phyloP scores from a whole-genome alignment of 2,113 vertebrate genomes.

The Oryzias melastigma region DNA sequence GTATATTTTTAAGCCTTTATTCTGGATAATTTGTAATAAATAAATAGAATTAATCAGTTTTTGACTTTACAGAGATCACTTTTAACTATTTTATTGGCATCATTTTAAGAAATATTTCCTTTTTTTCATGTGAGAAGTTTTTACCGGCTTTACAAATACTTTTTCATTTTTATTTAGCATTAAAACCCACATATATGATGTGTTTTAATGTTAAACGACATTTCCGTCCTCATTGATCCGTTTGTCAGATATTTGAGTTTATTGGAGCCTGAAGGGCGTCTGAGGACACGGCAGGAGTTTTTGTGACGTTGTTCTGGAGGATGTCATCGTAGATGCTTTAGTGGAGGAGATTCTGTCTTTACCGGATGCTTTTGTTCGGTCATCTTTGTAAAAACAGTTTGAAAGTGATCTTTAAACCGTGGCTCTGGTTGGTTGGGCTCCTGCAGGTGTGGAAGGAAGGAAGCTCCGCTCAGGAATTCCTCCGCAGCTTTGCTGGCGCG shows the following conservation, averaged over 20 bases:
- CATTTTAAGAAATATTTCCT: no score
- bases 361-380: not conserved
- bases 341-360: conserved; percentile 9
- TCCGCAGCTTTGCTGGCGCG: not conserved
- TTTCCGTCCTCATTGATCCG: not conserved
- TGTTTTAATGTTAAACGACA: no score
- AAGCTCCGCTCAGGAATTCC: conserved; percentile 7
- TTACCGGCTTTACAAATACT: no score
- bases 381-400: no score
- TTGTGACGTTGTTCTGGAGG: conserved; percentile 7
- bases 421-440: not conserved
- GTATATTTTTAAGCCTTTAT: no score
- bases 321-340: not conserved
- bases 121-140: no score
- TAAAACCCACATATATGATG: no score
- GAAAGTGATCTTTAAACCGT: not conserved
- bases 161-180: no score
- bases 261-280: not conserved
- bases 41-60: no score
- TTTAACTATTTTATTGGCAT: no score
- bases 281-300: conserved; percentile 1
- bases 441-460: not conserved
- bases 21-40: no score
- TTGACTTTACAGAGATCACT: no score
- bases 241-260: conserved; percentile 5